phyloP scores from a whole-genome alignment of 2,797 vertebrate genomes.

The Chaunax sp. region DNA sequence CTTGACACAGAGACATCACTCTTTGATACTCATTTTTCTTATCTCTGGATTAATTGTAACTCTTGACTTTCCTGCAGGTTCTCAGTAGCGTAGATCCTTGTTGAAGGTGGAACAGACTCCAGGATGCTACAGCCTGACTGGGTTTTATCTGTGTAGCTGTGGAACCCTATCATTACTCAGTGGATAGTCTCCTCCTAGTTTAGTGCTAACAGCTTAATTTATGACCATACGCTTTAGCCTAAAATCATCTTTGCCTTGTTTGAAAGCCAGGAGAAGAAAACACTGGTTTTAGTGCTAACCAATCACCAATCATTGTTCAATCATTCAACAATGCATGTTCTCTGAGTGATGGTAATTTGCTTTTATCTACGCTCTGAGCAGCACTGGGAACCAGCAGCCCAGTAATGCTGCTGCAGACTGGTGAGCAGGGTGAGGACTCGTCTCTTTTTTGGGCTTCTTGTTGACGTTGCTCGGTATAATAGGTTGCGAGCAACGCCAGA shows the following conservation, averaged over 20 bases:
- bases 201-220: background rate
- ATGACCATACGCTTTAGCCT: too few relatives aligned
- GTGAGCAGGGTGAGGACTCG: background rate
- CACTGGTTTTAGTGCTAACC: too few relatives aligned
- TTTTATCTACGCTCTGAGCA: background rate
- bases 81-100: background rate
- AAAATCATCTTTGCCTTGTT: background rate
- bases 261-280: slow-evolving; percentile 1
- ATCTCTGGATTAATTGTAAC: background rate
- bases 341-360: slow-evolving; percentile 11
- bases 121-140: slow-evolving; percentile 12
- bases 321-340: background rate
- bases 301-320: too few relatives aligned
- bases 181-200: background rate
- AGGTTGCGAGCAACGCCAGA: slow-evolving; percentile 11
- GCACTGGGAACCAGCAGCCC: slow-evolving; percentile 12
- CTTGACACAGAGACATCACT: slow-evolving; percentile 10
- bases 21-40: slow-evolving; percentile 3
- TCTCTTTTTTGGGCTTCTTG: slow-evolving; percentile 11
- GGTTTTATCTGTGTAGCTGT: slow-evolving; percentile 31
- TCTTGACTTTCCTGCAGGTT: too few relatives aligned
- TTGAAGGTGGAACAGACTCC: slow-evolving; percentile 23
- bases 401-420: slow-evolving; percentile 2
- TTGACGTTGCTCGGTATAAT: background rate
- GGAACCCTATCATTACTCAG: slow-evolving; percentile 12